A percentile compares a stretch with the other conserved stretches of the same genome.
These are phyloP conservation scores for Catostomus latipinnis DNA, from an alignment of 2,797 vertebrate genomes.

Conservation along the genomic window DNA sequence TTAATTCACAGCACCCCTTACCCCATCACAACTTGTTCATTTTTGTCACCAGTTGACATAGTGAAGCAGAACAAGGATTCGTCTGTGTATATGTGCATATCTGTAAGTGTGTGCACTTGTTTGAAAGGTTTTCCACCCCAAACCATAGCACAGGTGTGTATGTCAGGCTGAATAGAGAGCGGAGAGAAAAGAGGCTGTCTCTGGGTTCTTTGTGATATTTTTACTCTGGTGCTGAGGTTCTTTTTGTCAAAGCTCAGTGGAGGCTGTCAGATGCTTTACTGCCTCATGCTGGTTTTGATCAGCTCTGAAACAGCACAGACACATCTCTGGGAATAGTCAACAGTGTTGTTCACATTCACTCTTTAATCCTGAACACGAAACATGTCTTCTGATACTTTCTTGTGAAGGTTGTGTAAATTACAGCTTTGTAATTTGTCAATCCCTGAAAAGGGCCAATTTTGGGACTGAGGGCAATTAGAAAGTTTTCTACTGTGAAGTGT, in stretches of 20 bases:
- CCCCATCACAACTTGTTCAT: conserved; percentile 3
- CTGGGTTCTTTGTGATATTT: conserved; percentile 23
- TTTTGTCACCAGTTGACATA: conserved; percentile 33
- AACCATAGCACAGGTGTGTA: conserved; percentile 3
- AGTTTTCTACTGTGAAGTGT: not conserved
- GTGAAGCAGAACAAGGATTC: conserved; percentile 13
- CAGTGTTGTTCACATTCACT: not conserved
- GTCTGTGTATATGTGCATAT: conserved; percentile 21
- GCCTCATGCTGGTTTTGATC: conserved; percentile 5
- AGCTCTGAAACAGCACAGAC: not conserved
- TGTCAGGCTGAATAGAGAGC: conserved; percentile 17
- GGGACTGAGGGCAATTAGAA: not conserved
- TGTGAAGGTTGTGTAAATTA: conserved; percentile 12
- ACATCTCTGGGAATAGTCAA: not conserved
- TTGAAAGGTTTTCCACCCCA: not conserved
- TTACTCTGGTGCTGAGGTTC: not conserved
- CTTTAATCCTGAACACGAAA: conserved; percentile 1
- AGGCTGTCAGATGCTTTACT: conserved; percentile 10
- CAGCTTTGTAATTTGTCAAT: conserved; percentile 3
- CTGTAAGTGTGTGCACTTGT: not conserved
- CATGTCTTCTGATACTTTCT: not conserved
- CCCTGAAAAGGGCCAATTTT: not conserved
- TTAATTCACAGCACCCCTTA: not conserved
- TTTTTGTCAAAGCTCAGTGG: not conserved
- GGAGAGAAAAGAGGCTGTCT: not conserved